Conservation (phyloP, 2,797 vertebrate genomes). For the Oreochromis grahami region DNA sequence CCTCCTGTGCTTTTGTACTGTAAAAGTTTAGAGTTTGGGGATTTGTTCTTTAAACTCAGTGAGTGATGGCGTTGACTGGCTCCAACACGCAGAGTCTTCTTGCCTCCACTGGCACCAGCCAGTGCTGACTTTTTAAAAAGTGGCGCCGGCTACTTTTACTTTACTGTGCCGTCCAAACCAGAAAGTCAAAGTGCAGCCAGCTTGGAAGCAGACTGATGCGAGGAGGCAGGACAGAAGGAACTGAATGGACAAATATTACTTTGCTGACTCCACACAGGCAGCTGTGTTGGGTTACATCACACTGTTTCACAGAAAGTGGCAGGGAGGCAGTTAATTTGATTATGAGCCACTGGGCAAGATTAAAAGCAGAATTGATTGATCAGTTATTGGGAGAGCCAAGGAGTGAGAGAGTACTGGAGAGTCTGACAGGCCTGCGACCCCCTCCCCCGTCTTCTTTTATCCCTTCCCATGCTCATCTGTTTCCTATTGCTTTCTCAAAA, state of each 20-base stretch:
- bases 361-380: slow-evolving; percentile 77
- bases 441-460: background rate
- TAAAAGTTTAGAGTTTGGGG: background rate
- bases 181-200: slow-evolving; percentile 1
- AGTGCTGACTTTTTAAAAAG: slow-evolving; percentile 28
- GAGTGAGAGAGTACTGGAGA: background rate
- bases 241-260: background rate
- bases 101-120: background rate
- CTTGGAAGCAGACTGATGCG: background rate
- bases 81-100: background rate
- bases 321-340: slow-evolving; percentile 64
- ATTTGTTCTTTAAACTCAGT: background rate
- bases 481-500: background rate
- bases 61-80: slow-evolving; percentile 3
- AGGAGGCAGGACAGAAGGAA: background rate
- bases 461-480: background rate
- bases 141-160: background rate
- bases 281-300: background rate
- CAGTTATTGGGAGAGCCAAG: slow-evolving; percentile 24
- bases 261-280: background rate
- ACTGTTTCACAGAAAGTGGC: background rate
- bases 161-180: background rate
- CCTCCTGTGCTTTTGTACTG: background rate
- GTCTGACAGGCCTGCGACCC: slow-evolving; percentile 18
- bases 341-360: slow-evolving; percentile 71